A percentile compares a stretch with the other conserved stretches of the same genome.
Evolutionary conservation across 1,140 invertebrate species (phyloP).

Genomic region (Solen grandis): DNA sequence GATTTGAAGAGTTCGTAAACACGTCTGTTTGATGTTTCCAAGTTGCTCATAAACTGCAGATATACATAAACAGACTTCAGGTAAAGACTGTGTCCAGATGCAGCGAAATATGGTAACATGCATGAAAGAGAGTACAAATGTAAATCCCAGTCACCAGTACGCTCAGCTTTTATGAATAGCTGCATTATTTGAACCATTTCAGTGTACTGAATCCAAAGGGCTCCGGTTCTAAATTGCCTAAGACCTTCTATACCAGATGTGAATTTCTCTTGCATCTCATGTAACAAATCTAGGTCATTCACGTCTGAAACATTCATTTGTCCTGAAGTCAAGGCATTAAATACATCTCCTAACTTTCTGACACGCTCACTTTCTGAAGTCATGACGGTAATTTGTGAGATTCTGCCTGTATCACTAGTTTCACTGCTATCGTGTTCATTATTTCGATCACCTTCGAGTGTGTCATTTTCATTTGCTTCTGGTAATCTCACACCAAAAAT

Average conservation of each 20-base stretch:
- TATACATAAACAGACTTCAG: conserved; percentile 48
- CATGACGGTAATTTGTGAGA: neutral
- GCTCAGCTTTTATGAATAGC: conserved; percentile 65
- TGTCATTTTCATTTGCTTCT: neutral
- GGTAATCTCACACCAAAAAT: neutral
- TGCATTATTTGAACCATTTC: conserved; percentile 64
- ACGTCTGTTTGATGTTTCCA: conserved; percentile 20
- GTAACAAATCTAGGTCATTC: too few relatives aligned
- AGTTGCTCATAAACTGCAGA: conserved; percentile 36
- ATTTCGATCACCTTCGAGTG: neutral
- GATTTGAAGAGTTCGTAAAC: conserved; percentile 9
- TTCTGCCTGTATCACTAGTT: neutral
- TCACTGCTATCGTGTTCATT: neutral
- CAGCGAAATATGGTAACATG: conserved; percentile 80
- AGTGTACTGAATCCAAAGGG: conserved; percentile 66
- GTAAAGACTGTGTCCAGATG: conserved; percentile 59
- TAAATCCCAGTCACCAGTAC: conserved; percentile 65
- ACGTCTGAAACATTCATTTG: too few relatives aligned
- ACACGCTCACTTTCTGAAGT: neutral
- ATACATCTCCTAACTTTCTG: too few relatives aligned
- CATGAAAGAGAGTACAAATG: conserved; percentile 61
- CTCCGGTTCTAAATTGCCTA: neutral
- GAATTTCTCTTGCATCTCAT: too few relatives aligned
- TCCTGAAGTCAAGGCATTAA: too few relatives aligned
- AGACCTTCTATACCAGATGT: conserved; percentile 13